Conservation (phyloP, 37 sponge, comb jelly and placozoan genomes). For the Chondrosia reniformis region DNA sequence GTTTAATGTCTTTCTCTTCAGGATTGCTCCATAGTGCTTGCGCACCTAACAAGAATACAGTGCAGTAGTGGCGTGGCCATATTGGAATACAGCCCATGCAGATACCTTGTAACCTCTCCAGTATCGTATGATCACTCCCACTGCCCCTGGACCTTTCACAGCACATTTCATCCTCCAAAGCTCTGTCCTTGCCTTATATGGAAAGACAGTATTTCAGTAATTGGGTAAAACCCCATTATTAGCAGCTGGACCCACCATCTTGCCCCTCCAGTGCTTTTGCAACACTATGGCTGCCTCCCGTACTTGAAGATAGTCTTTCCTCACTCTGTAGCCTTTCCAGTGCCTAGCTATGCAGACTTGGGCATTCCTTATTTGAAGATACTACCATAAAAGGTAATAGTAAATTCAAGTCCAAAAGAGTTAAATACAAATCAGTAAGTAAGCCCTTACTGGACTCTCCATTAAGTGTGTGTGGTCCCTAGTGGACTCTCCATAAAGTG, state of each 20-base stretch:
- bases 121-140: slow-evolving; percentile 20
- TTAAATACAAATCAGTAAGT: too few relatives aligned
- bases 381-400: slow-evolving; percentile 16
- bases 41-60: background rate
- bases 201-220: background rate
- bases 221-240: too few relatives aligned
- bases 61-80: background rate
- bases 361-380: slow-evolving; percentile 36
- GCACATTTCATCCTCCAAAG: slow-evolving; percentile 34
- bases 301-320: slow-evolving; percentile 13
- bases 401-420: background rate
- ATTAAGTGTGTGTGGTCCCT: too few relatives aligned
- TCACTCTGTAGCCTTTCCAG: slow-evolving; percentile 24
- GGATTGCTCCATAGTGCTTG: background rate
- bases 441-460: too few relatives aligned
- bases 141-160: slow-evolving; percentile 20
- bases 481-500: too few relatives aligned
- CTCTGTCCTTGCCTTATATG: slow-evolving; percentile 31
- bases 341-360: slow-evolving; percentile 42
- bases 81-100: background rate
- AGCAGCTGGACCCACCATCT: slow-evolving; percentile 33
- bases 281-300: slow-evolving; percentile 51
- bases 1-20: too few relatives aligned
- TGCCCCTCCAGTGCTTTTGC: slow-evolving; percentile 67
- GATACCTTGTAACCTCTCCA: slow-evolving; percentile 40